A percentile compares a stretch with the other conserved stretches of the same genome.
phyloP scores from a whole-genome alignment of 2,888 invertebrate genomes.

The Acleris laterana region DNA sequence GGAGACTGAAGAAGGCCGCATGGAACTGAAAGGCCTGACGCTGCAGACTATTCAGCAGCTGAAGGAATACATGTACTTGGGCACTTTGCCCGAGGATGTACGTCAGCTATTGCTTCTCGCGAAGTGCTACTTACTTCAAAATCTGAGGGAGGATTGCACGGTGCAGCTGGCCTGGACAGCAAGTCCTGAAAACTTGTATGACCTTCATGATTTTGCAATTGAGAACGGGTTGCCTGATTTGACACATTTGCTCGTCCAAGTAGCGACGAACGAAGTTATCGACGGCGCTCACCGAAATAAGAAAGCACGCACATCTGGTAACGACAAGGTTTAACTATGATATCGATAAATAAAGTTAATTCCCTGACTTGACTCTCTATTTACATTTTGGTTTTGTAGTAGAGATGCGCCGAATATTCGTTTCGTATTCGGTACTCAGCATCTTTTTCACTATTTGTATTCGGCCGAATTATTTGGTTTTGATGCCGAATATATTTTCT shows the following conservation, averaged over 20 bases:
- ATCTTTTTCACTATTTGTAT: too few relatives aligned
- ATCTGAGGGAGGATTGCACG: neutral
- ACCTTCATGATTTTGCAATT: neutral
- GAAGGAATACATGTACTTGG: neutral
- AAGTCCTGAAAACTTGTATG: neutral
- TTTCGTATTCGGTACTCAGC: too few relatives aligned
- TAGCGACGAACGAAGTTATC: neutral
- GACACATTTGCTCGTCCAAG: neutral
- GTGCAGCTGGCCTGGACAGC: neutral
- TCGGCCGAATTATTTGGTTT: too few relatives aligned
- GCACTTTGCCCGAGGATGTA: neutral
- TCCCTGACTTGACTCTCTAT: too few relatives aligned
- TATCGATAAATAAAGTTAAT: too few relatives aligned
- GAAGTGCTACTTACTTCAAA: neutral
- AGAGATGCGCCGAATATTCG: too few relatives aligned
- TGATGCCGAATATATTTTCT: too few relatives aligned
- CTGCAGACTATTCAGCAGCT: neutral
- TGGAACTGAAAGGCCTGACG: neutral
- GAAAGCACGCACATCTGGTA: too few relatives aligned
- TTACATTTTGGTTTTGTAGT: too few relatives aligned
- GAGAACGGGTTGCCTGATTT: neutral
- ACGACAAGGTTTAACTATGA: too few relatives aligned
- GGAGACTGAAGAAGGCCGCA: neutral
- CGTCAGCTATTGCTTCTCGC: neutral
- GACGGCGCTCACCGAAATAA: neutral